Evolutionary conservation across 2,888 invertebrate species (phyloP).

Genomic region (Biston stratarius): DNA sequence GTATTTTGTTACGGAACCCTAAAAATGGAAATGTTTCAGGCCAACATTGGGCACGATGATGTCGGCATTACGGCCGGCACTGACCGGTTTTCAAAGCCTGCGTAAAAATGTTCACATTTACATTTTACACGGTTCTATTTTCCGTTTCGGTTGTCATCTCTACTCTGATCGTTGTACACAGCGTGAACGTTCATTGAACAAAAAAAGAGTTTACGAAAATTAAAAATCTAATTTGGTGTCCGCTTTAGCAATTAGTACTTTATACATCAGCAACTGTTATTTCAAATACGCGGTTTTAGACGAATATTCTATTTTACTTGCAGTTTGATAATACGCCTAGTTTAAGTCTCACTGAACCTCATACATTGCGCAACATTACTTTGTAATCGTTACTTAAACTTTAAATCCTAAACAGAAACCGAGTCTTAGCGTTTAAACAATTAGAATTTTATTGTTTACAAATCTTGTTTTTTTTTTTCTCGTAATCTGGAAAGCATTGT

Average conservation of each 20-base stretch:
- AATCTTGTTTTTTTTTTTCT: no score
- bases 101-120: conserved; percentile 49
- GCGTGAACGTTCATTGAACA: conserved; percentile 14
- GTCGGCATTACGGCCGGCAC: conserved; percentile 1
- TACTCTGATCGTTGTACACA: conserved; percentile 9
- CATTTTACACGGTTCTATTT: conserved; percentile 45
- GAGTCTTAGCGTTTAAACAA: no score
- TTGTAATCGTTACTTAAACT: no score
- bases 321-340: no score
- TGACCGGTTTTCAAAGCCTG: conserved; percentile 34
- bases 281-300: neutral
- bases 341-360: no score
- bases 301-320: no score
- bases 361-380: no score
- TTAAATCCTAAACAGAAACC: no score
- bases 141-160: conserved; percentile 25
- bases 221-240: conserved; percentile 10
- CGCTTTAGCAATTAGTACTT: neutral
- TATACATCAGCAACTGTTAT: neutral
- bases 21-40: neutral
- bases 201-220: conserved; percentile 10
- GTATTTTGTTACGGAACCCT: no score
- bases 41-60: conserved; percentile 6
- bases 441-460: no score
- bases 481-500: no score